Base-by-base conservation (phyloP, 2,888 invertebrate genomes). In the Crossocerus cetratus region DNA sequence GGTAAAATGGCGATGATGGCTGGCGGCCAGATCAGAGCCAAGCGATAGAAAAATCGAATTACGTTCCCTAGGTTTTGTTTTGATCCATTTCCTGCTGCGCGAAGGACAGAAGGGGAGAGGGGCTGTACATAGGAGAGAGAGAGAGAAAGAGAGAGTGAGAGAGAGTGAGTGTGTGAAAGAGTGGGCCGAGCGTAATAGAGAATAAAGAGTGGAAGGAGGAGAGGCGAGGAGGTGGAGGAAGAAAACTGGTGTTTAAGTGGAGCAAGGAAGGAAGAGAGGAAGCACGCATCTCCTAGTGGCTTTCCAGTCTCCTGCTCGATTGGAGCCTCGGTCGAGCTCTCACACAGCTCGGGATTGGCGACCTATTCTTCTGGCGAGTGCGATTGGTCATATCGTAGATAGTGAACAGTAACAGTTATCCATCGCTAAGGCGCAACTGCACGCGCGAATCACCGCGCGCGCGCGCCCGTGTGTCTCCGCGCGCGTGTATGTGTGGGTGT, bases 1-100 rank as follows among this genome's bases (percentile, higher is more conserved):
- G 78, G 74, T 86, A 89, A 89, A 89, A 89, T 89, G 89, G 89
- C 89, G 89, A 82, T 86, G 86, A 85, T 87, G 85, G 84, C 49
- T 49, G 14, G 84, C 82, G 83, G 84, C 83, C 80, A 76, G 84
- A 84, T 83, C 84, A 83, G 84, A 82, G 83, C 83, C 84, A 82
- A 82, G 76, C 80, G 83, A 72, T 82, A 80, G 84, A 80, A 73
- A 76, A 79, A n/a, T n/a, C n/a, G 82, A 77, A 72, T 80, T 74
- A 78, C 75, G 55, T 61, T 61, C 49, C 66, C 64, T 18, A 23
- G 67, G 76, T 83, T 81, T 80, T 83, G 76, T 82, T 81, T 83
- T 80, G 74, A 69, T 73, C 60, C 44, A 64, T 57, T 72, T 55
- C 59, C 32, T 32, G 32, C 32, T 11, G 32, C 49, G 49, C 49